These are phyloP conservation scores for Hippasteria phrygiana DNA, from an alignment of 53 echinoderm and acorn worm genomes.

Conservation along the genomic window DNA sequence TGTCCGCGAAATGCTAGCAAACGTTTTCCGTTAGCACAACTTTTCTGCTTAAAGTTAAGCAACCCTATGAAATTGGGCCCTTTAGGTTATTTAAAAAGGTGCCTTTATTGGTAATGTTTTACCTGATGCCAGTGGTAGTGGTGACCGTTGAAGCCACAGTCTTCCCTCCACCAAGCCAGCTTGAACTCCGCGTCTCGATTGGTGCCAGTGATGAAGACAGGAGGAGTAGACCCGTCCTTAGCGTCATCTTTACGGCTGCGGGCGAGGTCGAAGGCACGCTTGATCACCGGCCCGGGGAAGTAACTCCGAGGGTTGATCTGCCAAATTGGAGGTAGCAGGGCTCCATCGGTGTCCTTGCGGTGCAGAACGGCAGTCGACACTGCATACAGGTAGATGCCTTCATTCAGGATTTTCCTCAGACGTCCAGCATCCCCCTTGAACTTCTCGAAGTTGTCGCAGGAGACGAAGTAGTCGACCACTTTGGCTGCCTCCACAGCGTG, in stretches of 20 bases:
- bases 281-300: conserved; percentile 39
- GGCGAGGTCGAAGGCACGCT: conserved; percentile 15
- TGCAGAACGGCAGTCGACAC: conserved; percentile 62
- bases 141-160: conserved; percentile 60
- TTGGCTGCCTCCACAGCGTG: conserved; percentile 64
- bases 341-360: conserved; percentile 28
- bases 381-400: conserved; percentile 73
- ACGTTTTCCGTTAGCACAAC: too few species aligned
- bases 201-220: conserved; percentile 46
- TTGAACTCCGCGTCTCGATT: conserved; percentile 69
- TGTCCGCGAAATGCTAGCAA: too few species aligned
- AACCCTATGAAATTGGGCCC: too few species aligned
- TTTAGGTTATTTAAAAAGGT: not conserved
- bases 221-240: not conserved
- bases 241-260: not conserved
- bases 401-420: conserved; percentile 50
- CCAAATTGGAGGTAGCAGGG: conserved; percentile 54
- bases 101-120: not conserved
- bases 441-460: conserved; percentile 31
- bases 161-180: conserved; percentile 74
- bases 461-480: conserved; percentile 64
- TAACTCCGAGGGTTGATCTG: conserved; percentile 55
- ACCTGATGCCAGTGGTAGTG: conserved; percentile 77
- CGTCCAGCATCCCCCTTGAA: conserved; percentile 32
- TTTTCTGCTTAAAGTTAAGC: too few species aligned